Evolutionary conservation across 2,888 invertebrate species (phyloP), one percentile per base, ranked within the genome.

Genomic region (Lasiommata megera): DNA sequence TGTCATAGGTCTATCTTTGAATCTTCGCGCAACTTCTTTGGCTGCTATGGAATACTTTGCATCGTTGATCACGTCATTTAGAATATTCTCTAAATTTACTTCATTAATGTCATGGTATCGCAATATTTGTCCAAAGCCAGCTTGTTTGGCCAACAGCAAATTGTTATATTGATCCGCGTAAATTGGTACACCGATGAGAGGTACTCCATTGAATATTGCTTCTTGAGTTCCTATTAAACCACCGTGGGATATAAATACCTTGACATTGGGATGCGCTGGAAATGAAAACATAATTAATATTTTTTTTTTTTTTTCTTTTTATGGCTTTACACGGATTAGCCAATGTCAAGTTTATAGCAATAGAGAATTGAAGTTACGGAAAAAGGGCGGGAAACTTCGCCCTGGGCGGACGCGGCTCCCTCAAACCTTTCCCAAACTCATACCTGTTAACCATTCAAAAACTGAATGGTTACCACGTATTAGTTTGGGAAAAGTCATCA

Each of bases 221-320:
- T 94, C 94, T 67, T 92, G 92, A 1, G 93, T 84, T 38, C 94
- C 93, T 61, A 94, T 93, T 56, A 93, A 84, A 3, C 94, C 94
- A 3, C 94, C 94, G 67, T 94, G 94, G 0, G 93, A 92, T 66
- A 95, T 91, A 67, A 95, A 94, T 0, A 93, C 72, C 71, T 87
- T 92, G 11, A 92, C 69, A 52, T 93, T 93, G 0, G 91, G 91
- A 76, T 93, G 93, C 0, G 92, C 93, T 77, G 78, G 29, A 81
- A 61, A n/a, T n/a, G n/a, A n/a, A n/a, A n/a, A n/a, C n/a, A n/a
- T n/a, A n/a, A n/a, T n/a, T n/a, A n/a, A n/a, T n/a, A n/a, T n/a
- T n/a, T n/a, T n/a, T n/a, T n/a, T n/a, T n/a, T n/a, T n/a, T n/a
- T n/a, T n/a, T n/a, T n/a, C n/a, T n/a, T n/a, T n/a, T n/a, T n/a